These are phyloP conservation scores for Hydriomena furcata DNA, from an alignment of 2,888 invertebrate genomes.

Conservation along the genomic window DNA sequence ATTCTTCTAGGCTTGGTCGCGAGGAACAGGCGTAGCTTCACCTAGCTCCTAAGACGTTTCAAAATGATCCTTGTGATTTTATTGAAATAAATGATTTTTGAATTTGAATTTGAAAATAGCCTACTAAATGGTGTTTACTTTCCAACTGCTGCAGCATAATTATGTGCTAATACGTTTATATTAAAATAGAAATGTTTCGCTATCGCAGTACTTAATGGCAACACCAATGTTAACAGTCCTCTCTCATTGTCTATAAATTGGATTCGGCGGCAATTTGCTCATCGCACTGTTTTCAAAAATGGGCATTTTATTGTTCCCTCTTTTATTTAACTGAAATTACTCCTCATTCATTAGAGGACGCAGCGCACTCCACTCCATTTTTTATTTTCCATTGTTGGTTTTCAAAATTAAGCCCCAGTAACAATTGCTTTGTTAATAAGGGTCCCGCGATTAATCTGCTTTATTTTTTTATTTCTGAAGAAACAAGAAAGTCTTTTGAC, in stretches of 20 bases:
- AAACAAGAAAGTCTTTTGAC: conserved; percentile 49
- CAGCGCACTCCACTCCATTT: conserved; percentile 68
- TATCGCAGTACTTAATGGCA: conserved; percentile 54
- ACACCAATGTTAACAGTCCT: conserved; percentile 65
- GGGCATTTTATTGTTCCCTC: conserved; percentile 76
- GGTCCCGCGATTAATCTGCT: conserved; percentile 65
- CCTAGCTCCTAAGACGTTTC: no score
- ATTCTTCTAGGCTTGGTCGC: no score
- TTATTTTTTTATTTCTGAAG: conserved; percentile 56
- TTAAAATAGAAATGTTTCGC: conserved; percentile 23
- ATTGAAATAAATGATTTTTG: no score
- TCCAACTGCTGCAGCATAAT: neutral
- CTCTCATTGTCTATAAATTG: conserved; percentile 70
- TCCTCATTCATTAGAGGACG: conserved; percentile 78
- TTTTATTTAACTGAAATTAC: conserved; percentile 80
- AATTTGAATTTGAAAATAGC: no score
- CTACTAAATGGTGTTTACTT: no score
- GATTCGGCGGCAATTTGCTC: conserved; percentile 71
- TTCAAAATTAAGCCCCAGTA: conserved; percentile 76
- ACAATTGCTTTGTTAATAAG: conserved; percentile 80
- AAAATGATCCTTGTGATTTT: no score
- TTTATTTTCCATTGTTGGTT: conserved; percentile 80
- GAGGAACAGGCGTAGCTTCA: no score
- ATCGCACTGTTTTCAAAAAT: conserved; percentile 70
- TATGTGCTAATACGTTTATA: neutral